Conservation (phyloP, 2,113 vertebrate genomes). For the Sceloporus tristichus region DNA sequence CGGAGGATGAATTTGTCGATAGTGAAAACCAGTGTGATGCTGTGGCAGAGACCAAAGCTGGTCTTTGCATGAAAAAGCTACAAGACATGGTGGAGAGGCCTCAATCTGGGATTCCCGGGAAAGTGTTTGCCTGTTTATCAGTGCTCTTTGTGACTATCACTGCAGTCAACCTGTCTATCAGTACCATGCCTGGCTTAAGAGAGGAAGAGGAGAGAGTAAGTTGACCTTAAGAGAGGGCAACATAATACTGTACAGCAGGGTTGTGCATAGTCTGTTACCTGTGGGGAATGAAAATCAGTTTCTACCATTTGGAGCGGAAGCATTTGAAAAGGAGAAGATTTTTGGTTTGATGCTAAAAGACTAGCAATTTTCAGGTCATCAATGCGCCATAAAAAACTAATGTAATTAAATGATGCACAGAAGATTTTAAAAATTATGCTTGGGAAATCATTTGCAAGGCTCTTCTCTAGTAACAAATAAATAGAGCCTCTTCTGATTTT, state of each 20-base stretch:
- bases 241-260: not conserved
- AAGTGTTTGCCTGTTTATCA: constrained; percentile 97
- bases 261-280: constrained; percentile 22
- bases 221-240: not conserved
- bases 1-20: constrained; percentile 83
- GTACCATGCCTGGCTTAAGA: constrained; percentile 96
- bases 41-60: constrained; percentile 78
- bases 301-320: not conserved
- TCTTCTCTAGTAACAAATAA: not conserved
- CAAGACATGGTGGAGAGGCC: constrained; percentile 98
- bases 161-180: constrained; percentile 96
- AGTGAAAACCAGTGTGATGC: constrained; percentile 73
- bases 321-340: not conserved
- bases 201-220: constrained; percentile 96
- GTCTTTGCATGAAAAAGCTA: constrained; percentile 89
- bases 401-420: not conserved
- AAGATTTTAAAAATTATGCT: not conserved
- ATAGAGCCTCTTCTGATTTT: too few species aligned
- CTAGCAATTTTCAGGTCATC: not conserved
- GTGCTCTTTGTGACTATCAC: constrained; percentile 98
- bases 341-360: constrained; percentile 5
- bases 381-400: not conserved
- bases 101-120: constrained; percentile 95
- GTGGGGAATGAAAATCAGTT: not conserved
- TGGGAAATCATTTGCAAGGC: not conserved